Conservation (phyloP, 2,113 vertebrate species). For the human (Homo sapiens) region GRCh38 chr5:103961501-103962000, state of each 20-base stretch:
- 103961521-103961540: background rate
- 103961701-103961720: background rate
- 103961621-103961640: background rate
- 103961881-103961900: background rate
- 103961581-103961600: background rate
- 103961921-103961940: background rate
- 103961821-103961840: background rate
- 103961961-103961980: fast-evolving
- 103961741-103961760: background rate
- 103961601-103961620: fast-evolving
- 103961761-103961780: background rate
- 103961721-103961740: background rate
- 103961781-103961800: fast-evolving
- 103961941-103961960: background rate
- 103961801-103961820: background rate
- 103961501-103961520: background rate
- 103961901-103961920: background rate
- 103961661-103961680: background rate
- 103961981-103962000: background rate
- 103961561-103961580: background rate
- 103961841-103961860: background rate
- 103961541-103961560: background rate
- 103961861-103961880: background rate
- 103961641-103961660: fast-evolving
- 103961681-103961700: background rate